These are phyloP conservation scores for Rhabdornis inornatus DNA, from an alignment of 2,113 vertebrate species.

Conservation along the genomic window DNA sequence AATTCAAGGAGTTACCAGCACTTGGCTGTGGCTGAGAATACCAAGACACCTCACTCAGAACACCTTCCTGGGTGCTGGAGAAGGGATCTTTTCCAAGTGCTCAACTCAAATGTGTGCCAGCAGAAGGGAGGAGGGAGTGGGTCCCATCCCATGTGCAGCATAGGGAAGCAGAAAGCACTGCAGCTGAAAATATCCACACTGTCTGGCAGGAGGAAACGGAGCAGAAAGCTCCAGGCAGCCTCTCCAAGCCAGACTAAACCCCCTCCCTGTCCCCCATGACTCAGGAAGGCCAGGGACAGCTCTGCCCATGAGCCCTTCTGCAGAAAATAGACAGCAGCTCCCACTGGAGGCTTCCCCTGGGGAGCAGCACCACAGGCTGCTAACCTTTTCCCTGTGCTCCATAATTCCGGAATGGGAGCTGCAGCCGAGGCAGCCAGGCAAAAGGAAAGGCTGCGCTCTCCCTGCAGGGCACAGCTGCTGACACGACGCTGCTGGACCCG, in stretches of 20 bases:
- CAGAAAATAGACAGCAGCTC: slow-evolving; percentile 12
- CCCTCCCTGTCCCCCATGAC: not conserved
- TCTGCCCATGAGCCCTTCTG: not conserved
- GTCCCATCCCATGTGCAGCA: not conserved
- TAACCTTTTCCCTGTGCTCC: not conserved
- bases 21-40: not conserved
- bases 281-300: not conserved
- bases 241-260: not conserved
- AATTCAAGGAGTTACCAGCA: not conserved
- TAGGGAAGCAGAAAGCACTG: not conserved
- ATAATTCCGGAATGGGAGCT: accelerated
- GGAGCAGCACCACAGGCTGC: not conserved
- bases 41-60: not conserved
- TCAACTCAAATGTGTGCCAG: accelerated
- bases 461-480: not conserved
- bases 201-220: not conserved
- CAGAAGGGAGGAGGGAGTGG: not conserved
- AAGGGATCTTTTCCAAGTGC: not conserved
- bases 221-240: not conserved
- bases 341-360: not conserved
- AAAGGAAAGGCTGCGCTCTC: not conserved
- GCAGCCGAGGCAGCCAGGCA: not conserved
- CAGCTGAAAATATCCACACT: not conserved
- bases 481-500: not conserved
- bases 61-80: not conserved